Percentiles rank a stretch among this genome's conserved stretches.
Conservation (phyloP, 1,140 invertebrate genomes). For the Leptinotarsa lineolata region DNA sequence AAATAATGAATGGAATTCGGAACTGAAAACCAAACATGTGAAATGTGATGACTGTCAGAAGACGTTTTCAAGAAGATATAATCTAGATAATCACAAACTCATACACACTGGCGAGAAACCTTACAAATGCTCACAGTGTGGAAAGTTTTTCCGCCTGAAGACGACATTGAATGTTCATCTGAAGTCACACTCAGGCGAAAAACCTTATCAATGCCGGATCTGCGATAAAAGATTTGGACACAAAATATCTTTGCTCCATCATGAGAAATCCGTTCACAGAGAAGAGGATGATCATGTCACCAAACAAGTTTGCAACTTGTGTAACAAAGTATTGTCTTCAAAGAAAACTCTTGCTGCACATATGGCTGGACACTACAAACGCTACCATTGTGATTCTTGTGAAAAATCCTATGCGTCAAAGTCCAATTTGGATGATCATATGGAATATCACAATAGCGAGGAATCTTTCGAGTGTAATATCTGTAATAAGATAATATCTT, state of each 20-base stretch:
- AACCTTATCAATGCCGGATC: not conserved
- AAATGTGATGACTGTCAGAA: constrained; percentile 32
- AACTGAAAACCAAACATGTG: constrained; percentile 16
- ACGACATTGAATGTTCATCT: constrained; percentile 9
- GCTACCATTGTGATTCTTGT: constrained; percentile 74
- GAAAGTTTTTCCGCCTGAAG: constrained; percentile 33
- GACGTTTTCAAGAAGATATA: constrained; percentile 39
- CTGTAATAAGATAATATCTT: not conserved
- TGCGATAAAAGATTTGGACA: constrained; percentile 19
- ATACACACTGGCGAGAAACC: constrained; percentile 62
- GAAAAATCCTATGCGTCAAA: constrained; percentile 64
- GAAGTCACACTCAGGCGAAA: constrained; percentile 11
- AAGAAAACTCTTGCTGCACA: not conserved
- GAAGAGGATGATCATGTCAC: not conserved
- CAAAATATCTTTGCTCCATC: not conserved
- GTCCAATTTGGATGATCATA: constrained; percentile 56
- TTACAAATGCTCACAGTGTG: constrained; percentile 55
- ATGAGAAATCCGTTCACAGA: not conserved
- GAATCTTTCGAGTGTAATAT: constrained; percentile 39
- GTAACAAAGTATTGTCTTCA: not conserved
- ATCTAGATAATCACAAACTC: constrained; percentile 61
- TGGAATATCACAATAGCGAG: constrained; percentile 46
- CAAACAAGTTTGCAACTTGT: not conserved
- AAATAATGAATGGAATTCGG: not conserved
- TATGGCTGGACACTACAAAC: constrained; percentile 17